A percentile compares a stretch with the other conserved stretches of the same genome.
Conservation (phyloP, 2,888 invertebrate species). For the Ectemnius continuus region DNA sequence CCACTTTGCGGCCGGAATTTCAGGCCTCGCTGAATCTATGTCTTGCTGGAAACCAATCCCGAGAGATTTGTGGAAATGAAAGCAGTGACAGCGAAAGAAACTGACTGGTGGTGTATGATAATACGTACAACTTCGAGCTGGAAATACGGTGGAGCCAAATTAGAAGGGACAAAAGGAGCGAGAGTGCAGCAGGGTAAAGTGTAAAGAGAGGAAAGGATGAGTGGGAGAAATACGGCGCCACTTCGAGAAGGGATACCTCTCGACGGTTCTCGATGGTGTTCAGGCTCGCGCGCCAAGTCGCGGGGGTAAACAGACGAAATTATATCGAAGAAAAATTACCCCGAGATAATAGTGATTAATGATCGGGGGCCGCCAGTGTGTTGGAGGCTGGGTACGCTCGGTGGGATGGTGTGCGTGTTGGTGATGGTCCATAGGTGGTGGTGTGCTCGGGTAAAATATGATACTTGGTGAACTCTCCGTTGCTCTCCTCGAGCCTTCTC, state of each 20-base stretch:
- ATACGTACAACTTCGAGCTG: slow-evolving; percentile 14
- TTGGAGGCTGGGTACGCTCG: slow-evolving; percentile 30
- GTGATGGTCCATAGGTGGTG: slow-evolving; percentile 31
- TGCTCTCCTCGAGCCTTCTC: slow-evolving; percentile 31
- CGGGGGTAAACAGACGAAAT: slow-evolving; percentile 75
- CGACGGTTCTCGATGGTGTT: slow-evolving; percentile 52
- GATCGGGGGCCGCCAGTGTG: slow-evolving; percentile 60
- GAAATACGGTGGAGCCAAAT: slow-evolving; percentile 14
- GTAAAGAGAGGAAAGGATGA: slow-evolving; percentile 15
- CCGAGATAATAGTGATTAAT: slow-evolving; percentile 76
- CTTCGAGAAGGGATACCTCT: slow-evolving; percentile 52
- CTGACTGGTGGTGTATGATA: too few relatives aligned
- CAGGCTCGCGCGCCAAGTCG: slow-evolving; percentile 65
- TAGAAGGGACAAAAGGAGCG: slow-evolving; percentile 6
- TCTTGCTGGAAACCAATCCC: not conserved
- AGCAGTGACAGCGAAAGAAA: too few relatives aligned
- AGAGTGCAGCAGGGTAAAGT: not conserved
- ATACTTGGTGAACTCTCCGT: slow-evolving; percentile 61
- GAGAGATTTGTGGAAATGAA: too few relatives aligned
- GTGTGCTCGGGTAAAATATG: slow-evolving; percentile 68
- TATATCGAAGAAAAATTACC: slow-evolving; percentile 76
- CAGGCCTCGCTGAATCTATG: slow-evolving; percentile 39
- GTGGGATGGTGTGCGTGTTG: slow-evolving; percentile 52
- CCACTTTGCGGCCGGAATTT: slow-evolving; percentile 51
- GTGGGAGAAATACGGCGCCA: slow-evolving; percentile 53